Base-by-base conservation (phyloP, 2,888 invertebrate genomes). In the Reticulitermes lucifugus region DNA sequence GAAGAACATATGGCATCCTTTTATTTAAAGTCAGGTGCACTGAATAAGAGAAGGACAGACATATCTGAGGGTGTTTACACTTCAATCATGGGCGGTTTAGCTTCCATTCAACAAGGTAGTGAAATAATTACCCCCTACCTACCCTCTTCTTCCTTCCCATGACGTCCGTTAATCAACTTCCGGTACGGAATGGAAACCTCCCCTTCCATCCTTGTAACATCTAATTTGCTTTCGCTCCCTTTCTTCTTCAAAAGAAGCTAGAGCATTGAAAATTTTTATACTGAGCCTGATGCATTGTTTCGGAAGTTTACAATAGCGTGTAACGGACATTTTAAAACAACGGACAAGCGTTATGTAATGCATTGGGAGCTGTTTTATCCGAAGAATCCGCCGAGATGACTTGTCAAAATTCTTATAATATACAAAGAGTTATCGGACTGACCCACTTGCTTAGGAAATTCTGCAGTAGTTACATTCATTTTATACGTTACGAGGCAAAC, bases 141-240 rank as follows among this genome's bases (percentile, higher is more conserved):
- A 73, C 73, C 35, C 73, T 73, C 73, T 73, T 73, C 73, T 73
- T 51, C 79, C 73, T 73, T 79, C 79, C 60, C 82, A 35, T 71
- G 82, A 59, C 41, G 82, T 65, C 43, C 82, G 82, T 83, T 83
- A 83, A 70, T 83, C 82, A 83, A 82, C 82, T 82, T 65, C 82
- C 82, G 82, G 35, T 41, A 65, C n/a, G 70, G 41, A 82, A 82
- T 82, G 65, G 82, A 82, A 82, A 25, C 82, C 21, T 70, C 41
- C 82, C 46, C 46, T 12, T 65, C 35, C 43, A n/a, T 65, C 82
- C 82, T 43, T 9, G 65, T 65, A 29, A 65, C 43, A n/a, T 70
- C 82, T 46, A 46, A 46, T 46, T 46, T 46, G 46, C 46, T 46
- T 46, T 46, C 3, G 2, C 46, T 46, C 46, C 46, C 46, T 46